Evolutionary conservation across 2,113 vertebrate genomes (phyloP), one percentile per base, ranked within the genome.

Genomic region (Varanus salvator): DNA sequence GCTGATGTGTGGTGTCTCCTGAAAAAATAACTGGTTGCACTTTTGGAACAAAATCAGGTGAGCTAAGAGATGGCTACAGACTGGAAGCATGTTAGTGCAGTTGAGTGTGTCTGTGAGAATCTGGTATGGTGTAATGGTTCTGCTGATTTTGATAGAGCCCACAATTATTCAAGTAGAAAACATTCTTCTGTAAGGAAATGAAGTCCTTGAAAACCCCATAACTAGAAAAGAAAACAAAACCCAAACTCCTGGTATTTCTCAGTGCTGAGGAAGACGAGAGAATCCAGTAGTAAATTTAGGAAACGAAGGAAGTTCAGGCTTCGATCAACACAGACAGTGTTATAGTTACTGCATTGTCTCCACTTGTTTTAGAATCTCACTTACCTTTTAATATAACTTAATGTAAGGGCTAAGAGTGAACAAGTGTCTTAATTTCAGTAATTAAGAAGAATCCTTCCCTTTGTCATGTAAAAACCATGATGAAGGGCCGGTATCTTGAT

Each of bases 391-490:
- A 89, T 60, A 84, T 29, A 52, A 85, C 27, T 69, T 84, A 57
- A 34, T 69, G 60, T 78, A 6, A 85, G 48, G 85, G 60, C 57
- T 71, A 78, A 85, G 80, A 90, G 8, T 80, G 75, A 86, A 57
- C 83, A 80, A 84, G 48, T 80, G 25, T 60, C 83, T 90, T 86
- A 80, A 80, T 90, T 86, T 71, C 12, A 80, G 66, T 60, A 90
- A 90, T 19, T 90, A 23, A 69, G 74, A 85, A 89, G 64, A 71
- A 69, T 38, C 21, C 60, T 54, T 69, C 31, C 38, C 29, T 89
- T 76, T 69, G 7, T 71, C 44, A 69, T 34, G 1, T 38, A 23
- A 80, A 85, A 78, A 85, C 38, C 64, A 71, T 71, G 64, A 71
- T 78, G 83, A 85, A 85, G 71, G n/a, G 17, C 66, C 17, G 48